Base-by-base conservation (phyloP, 2,888 invertebrate genomes). In the Corbicula japonica region DNA sequence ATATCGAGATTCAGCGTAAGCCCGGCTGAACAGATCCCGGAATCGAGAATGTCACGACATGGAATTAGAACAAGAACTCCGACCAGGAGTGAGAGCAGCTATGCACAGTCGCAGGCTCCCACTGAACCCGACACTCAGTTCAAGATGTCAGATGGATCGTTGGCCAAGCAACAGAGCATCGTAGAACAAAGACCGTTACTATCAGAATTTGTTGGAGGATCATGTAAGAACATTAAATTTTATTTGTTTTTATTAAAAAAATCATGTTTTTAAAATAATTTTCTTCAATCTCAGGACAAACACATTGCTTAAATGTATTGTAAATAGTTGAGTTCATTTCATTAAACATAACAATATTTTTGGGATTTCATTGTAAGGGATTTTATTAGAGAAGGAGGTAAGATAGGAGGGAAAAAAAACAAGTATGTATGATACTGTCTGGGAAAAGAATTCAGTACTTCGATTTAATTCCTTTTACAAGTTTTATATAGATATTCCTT, bases 1-100 rank as follows among this genome's bases (percentile, higher is more conserved):
- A n/a, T n/a, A n/a, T n/a, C n/a, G n/a, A n/a, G n/a, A n/a, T n/a
- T 80, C 70, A 69, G 73, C 12, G 65, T 80, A 10, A 80, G 80
- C 41, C 76, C 80, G 2, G 60, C 73, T n/a, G 73, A 76, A 32
- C 71, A 68, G 50, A 62, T 80, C 30, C 70, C 78, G 3, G 34
- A 23, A n/a, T 63, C 56, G 1, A 26, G 30, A 4, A 44, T 32
- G 32, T 28, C 21, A n/a, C 18, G 15, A 23, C 44, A 5, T 30
- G 46, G 28, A 2, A 15, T 30, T 12, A 44, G 46, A 1, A 73
- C 28, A 15, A 34, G 23, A 15, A 70, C 79, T 1, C 56, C 70
- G 0, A 60, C 65, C 4, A 62, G 50, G 21, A 76, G 75, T 35
- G 72, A 72, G 62, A 72, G 75, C 26, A 79, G 79, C 44, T 35